Evolutionary conservation across 2,113 vertebrate species (phyloP).

Genomic region (Monopterus albus): DNA sequence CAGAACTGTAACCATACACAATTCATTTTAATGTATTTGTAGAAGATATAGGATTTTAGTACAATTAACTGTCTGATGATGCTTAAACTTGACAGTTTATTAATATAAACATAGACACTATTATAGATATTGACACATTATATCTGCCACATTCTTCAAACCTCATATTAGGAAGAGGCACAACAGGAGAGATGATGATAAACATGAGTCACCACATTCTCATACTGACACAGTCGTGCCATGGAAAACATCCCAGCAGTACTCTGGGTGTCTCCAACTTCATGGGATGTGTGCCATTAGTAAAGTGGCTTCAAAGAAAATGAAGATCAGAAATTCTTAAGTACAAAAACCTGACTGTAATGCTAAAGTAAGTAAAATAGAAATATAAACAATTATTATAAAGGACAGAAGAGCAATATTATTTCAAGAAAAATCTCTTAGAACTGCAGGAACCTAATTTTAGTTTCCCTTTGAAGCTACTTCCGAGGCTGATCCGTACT

Average conservation of each 20-base stretch:
- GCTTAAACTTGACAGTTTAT: background rate
- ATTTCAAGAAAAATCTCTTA: background rate
- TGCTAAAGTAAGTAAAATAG: background rate
- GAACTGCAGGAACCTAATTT: background rate
- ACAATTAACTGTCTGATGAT: background rate
- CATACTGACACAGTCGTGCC: conserved; percentile 57
- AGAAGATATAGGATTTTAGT: background rate
- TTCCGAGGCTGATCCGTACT: conserved; percentile 13
- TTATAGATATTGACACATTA: conserved; percentile 22
- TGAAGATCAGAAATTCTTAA: conserved; percentile 1
- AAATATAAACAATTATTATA: too few relatives aligned
- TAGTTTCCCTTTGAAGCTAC: background rate
- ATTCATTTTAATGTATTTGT: too few relatives aligned
- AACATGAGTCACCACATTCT: conserved; percentile 64
- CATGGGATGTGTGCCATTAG: conserved; percentile 10
- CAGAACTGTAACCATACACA: background rate
- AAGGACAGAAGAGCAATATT: background rate
- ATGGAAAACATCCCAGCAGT: conserved; percentile 51
- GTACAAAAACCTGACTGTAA: background rate
- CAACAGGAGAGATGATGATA: conserved; percentile 50
- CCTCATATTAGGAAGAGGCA: conserved; percentile 49
- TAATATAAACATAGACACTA: conserved; percentile 5
- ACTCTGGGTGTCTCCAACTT: conserved; percentile 32
- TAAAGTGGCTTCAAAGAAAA: conserved; percentile 16
- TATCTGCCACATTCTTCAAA: conserved; percentile 16